phyloP scores from a whole-genome alignment of 2,797 vertebrate species.

The Anguilla obscura region DNA sequence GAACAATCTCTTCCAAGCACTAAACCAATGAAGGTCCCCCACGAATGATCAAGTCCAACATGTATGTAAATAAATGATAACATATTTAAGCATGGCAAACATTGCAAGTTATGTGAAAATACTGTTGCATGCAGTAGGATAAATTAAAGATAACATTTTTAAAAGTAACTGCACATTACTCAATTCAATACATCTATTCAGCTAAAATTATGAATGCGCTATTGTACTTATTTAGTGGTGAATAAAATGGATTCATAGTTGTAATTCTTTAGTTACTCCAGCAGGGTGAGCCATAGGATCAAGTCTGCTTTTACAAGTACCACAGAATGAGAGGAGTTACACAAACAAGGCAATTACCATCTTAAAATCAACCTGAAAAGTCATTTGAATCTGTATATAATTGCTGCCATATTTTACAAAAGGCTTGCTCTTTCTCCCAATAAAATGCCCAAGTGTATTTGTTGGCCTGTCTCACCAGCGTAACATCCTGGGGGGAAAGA shows the following conservation, averaged over 20 bases:
- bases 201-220: no score
- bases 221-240: not conserved
- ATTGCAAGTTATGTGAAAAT: no score
- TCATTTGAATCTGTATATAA: not conserved
- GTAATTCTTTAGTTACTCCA: constrained; percentile 18
- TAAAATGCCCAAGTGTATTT: not conserved
- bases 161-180: no score
- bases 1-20: no score
- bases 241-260: not conserved
- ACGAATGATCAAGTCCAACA: no score
- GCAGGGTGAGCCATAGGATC: constrained; percentile 50
- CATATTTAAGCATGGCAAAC: no score
- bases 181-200: no score
- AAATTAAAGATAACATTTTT: no score
- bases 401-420: not conserved
- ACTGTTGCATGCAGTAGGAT: no score
- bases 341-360: not conserved
- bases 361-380: not conserved
- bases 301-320: not conserved
- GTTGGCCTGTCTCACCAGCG: not conserved
- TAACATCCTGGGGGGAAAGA: not conserved
- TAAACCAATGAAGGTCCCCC: no score
- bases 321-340: not conserved
- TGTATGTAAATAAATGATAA: no score
- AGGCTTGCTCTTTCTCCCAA: not conserved